phyloP scores from a whole-genome alignment of 2,797 vertebrate species.

The Schizopygopsis pylzovi region DNA sequence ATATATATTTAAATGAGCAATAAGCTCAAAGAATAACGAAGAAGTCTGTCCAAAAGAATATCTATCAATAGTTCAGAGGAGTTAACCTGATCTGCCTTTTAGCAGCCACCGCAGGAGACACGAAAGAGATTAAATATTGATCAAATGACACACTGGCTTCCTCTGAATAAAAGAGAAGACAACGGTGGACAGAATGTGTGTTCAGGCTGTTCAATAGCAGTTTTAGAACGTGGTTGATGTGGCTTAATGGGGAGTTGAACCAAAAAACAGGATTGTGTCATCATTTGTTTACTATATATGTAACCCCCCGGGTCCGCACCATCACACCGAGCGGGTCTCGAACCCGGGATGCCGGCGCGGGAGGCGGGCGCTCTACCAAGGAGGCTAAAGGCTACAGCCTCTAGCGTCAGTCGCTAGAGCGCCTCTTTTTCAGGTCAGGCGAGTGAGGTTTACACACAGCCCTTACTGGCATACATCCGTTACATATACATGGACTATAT shows the following conservation, averaged over 20 bases:
- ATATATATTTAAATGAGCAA: too few species aligned
- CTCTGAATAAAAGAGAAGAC: conserved; percentile 37
- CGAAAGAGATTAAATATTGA: conserved; percentile 43
- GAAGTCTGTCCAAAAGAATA: not conserved
- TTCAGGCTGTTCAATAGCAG: conserved; percentile 10
- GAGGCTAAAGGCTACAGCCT: too few species aligned
- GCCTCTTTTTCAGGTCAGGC: too few species aligned
- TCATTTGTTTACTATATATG: not conserved
- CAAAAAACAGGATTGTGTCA: too few species aligned
- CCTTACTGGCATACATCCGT: too few species aligned
- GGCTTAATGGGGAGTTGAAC: not conserved
- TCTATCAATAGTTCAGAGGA: conserved; percentile 18
- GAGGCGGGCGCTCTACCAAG: too few species aligned
- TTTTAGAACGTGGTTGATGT: not conserved
- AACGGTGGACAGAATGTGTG: conserved; percentile 11
- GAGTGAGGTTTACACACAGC: too few species aligned
- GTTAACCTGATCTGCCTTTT: conserved; percentile 33
- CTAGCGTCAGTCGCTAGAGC: too few species aligned
- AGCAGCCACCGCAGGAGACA: conserved; percentile 34
- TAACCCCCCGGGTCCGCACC: too few species aligned
- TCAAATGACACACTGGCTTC: conserved; percentile 42
- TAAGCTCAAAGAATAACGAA: not conserved
- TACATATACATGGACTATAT: not conserved
- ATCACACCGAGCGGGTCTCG: too few species aligned
- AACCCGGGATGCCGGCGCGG: too few species aligned